phyloP scores from a whole-genome alignment of 1,140 invertebrate species.

The Pemphigus obesinymphae region DNA sequence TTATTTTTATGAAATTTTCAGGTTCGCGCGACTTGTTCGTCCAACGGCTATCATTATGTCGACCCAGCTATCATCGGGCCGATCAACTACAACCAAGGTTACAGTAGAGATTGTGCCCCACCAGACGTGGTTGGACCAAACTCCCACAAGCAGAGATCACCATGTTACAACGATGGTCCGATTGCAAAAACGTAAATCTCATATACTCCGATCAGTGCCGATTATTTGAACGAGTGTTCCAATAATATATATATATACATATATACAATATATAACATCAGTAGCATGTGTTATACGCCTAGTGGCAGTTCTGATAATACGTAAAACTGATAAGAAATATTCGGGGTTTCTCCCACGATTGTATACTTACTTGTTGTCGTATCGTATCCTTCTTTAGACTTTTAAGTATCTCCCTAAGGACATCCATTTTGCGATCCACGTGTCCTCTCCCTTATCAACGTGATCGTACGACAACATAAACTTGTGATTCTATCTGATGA shows the following conservation, averaged over 20 bases:
- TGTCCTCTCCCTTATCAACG: too few species aligned
- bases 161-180: not conserved
- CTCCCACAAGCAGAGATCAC: not conserved
- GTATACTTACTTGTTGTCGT: not conserved
- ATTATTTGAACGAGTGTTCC: not conserved
- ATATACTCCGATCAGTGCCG: not conserved
- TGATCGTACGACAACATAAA: too few species aligned
- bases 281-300: too few species aligned
- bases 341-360: not conserved
- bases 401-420: too few species aligned
- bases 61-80: not conserved
- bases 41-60: constrained; percentile 30
- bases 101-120: not conserved
- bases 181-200: not conserved
- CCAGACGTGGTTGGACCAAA: constrained; percentile 3
- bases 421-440: too few species aligned
- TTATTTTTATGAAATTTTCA: not conserved
- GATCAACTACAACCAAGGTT: not conserved
- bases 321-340: too few species aligned
- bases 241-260: too few species aligned
- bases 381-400: too few species aligned
- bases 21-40: constrained; percentile 24
- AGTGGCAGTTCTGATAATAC: not conserved
- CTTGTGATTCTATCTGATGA: too few species aligned
- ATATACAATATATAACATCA: too few species aligned